Conservation (phyloP, 2,888 invertebrate species). For the Gymnoscelis rufifasciata region DNA sequence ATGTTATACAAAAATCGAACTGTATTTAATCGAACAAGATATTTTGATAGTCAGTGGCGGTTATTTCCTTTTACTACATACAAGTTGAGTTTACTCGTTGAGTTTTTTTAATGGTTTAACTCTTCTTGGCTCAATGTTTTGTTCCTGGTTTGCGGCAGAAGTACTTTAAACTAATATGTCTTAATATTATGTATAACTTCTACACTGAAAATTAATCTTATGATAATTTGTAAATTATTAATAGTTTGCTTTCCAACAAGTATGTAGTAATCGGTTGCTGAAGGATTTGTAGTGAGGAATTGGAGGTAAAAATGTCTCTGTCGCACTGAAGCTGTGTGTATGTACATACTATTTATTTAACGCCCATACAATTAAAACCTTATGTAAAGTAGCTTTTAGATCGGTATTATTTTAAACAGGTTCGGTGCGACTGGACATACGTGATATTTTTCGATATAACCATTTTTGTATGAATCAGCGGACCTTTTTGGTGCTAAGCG, state of each 20-base stretch:
- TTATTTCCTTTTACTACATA: slow-evolving; percentile 12
- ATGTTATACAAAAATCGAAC: slow-evolving; percentile 48
- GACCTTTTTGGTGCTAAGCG: not conserved
- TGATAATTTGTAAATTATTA: no score
- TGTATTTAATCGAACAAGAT: slow-evolving; percentile 65
- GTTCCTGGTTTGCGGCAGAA: slow-evolving; percentile 11
- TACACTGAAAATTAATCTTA: no score
- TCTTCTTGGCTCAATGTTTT: slow-evolving; percentile 10
- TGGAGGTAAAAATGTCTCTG: slow-evolving; percentile 39
- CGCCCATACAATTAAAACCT: slow-evolving; percentile 35
- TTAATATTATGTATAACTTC: no score
- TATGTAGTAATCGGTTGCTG: slow-evolving; percentile 23
- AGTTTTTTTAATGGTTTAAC: not conserved
- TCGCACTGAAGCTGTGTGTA: slow-evolving; percentile 32
- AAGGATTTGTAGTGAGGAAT: slow-evolving; percentile 62
- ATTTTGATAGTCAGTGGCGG: slow-evolving; percentile 48
- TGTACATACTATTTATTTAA: slow-evolving; percentile 62
- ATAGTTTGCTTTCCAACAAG: slow-evolving; percentile 5
- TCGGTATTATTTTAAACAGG: slow-evolving; percentile 29
- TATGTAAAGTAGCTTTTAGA: slow-evolving; percentile 32
- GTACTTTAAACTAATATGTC: slow-evolving; percentile 9
- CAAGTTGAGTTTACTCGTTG: not conserved
- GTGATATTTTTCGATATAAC: slow-evolving; percentile 65
- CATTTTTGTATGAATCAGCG: slow-evolving; percentile 34
- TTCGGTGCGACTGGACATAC: slow-evolving; percentile 23